Base-by-base conservation (phyloP, 1,140 invertebrate genomes). In the Drosophila kurseongensis region DNA sequence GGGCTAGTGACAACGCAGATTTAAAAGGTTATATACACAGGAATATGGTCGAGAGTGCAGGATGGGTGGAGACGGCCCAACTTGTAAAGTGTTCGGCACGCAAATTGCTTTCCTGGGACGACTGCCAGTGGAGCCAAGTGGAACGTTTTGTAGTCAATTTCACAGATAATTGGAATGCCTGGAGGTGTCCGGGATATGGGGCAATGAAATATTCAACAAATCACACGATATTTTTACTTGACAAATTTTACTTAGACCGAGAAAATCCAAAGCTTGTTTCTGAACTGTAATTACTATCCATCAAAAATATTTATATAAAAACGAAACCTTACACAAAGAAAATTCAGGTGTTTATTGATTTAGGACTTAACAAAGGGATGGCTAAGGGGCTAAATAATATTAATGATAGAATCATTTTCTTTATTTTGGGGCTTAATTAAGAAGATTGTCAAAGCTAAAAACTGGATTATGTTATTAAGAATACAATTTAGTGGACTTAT, bases 11-110 rank as follows among this genome's bases (percentile, higher is more conserved):
- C 65, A 76, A 52, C 75, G 51, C 60, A 58, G 57, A 89, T 77
- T 80, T 71, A 74, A 84, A 80, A 79, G 79, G 79, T 79, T 83
- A 79, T 78, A 80, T 62, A 62, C 65, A 61, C 35, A 56, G 50
- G 32, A 51, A 76, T 48, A 61, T 62, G 36, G 47, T 35, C 32
- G 27, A 9, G 9, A 8, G 40, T 16, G 12, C 18, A 36, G 44
- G 65, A 42, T 66, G 74, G 52, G 60, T 4, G 14, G 9, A 40
- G 66, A 36, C 50, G 55, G 36, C 48, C 67, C 42, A 57, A 58
- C 68, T 71, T 72, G 68, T 71, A 67, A 82, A 77, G 60, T 68
- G 57, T 56, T 65, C 52, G 41, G 55, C 45, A 75, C 61, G 50
- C 55, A 75, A 79, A 82, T 82, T 78, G 83, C 50, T 69, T 84